phyloP scores from a whole-genome alignment of 2,113 vertebrate genomes.

The Donacobius atricapilla region DNA sequence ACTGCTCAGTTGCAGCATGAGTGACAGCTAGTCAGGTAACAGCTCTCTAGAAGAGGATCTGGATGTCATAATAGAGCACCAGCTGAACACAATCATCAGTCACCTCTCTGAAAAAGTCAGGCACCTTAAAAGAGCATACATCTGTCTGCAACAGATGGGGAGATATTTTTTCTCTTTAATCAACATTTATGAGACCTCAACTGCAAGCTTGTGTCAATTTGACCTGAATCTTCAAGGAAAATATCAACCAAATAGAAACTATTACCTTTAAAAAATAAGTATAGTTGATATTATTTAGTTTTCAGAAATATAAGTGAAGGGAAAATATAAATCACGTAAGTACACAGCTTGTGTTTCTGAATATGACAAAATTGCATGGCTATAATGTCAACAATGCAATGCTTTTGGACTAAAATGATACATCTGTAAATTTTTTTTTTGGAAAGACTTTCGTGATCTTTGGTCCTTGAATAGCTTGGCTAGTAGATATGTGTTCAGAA shows the following conservation, averaged over 20 bases:
- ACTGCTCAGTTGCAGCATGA: neutral
- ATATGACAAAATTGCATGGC: neutral
- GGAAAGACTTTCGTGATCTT: neutral
- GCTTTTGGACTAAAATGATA: neutral
- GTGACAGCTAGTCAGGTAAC: neutral
- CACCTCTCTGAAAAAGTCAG: neutral
- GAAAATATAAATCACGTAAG: neutral
- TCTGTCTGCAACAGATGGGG: neutral
- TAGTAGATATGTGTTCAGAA: neutral
- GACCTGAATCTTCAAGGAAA: neutral
- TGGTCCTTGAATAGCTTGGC: neutral
- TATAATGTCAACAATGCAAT: neutral
- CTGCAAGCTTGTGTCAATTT: neutral
- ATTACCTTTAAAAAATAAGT: neutral
- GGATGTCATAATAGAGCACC: neutral
- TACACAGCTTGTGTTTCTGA: neutral
- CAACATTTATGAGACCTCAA: neutral
- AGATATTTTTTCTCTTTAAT: neutral
- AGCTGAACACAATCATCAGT: neutral
- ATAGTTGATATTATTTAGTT: neutral
- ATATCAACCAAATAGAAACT: neutral
- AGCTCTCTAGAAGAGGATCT: neutral
- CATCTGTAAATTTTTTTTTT: neutral
- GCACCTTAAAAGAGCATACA: neutral
- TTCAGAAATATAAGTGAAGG: neutral